Evolutionary conservation across 1,140 invertebrate genomes (phyloP), one percentile per base, ranked within the genome.

Genomic region (Bombus superbus): DNA sequence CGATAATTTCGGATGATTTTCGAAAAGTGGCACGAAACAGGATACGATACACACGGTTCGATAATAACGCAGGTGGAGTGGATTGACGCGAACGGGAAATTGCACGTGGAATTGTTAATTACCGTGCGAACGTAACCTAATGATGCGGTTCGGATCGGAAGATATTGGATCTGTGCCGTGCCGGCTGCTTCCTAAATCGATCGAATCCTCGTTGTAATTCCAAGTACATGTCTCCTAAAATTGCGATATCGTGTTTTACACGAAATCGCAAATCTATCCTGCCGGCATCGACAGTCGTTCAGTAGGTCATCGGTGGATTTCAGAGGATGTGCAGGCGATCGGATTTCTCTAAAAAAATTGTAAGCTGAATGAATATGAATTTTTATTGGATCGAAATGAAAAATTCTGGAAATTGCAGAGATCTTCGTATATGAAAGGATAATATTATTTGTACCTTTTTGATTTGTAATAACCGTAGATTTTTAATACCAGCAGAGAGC

Each of bases 11-110:
- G 5, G 6, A 40, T 6, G 79, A 32, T 74, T 62, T 38, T 32
- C 53, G 57, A 88, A 88, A 88, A 88, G 42, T 85, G 68, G 74
- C 64, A 79, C 64, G 77, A 53, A 22, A 53, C 53, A n/a, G 35
- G 57, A 66, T 28, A 53, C 66, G 62, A 88, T 74, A 72, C 83
- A 71, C 3, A 35, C 38, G 59, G 78, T 64, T 86, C 85, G 83
- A 91, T 92, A 89, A 90, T 91, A 88, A 86, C 91, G 62, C 44
- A 68, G 59, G 64, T 68, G 80, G 81, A 86, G 88, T 84, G 85
- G 87, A 89, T 81, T 73, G 84, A 81, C 78, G 83, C 76, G 83
- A 85, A 73, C 68, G 76, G 81, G 81, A 86, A 85, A 86, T 86
- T 84, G 66, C 47, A 86, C 73, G 74, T 85, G 76, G 73, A 81